A percentile compares a stretch with the other conserved stretches of the same genome.
Evolutionary conservation across 1,140 invertebrate genomes (phyloP).

Genomic region (Maniola jurtina): DNA sequence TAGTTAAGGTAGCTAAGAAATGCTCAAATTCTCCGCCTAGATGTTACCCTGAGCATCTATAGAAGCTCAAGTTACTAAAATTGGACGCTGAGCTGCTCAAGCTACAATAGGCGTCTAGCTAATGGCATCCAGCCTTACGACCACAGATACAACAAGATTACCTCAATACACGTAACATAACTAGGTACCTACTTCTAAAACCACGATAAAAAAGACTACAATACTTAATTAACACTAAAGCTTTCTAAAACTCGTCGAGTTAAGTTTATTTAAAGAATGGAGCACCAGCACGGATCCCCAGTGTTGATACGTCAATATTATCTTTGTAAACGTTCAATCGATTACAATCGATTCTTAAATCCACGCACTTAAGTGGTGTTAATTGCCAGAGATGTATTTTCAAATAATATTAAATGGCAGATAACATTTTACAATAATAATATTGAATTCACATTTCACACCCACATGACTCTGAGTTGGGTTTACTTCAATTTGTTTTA

Average conservation of each 20-base stretch:
- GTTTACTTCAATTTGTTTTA: neutral
- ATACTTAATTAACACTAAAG: neutral
- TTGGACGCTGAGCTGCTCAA: too few species aligned
- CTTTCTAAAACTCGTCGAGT: constrained; percentile 5
- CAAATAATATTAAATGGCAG: constrained; percentile 4
- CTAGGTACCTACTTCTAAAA: neutral
- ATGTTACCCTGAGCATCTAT: too few species aligned
- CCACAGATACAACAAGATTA: neutral
- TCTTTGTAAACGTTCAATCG: constrained; percentile 1
- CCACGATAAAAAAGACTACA: neutral
- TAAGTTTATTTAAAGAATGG: neutral
- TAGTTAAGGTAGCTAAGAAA: too few species aligned
- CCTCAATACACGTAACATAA: neutral
- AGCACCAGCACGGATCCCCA: neutral
- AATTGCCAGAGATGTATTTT: constrained; percentile 7
- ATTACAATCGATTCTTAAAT: constrained; percentile 3
- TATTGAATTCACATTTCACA: constrained; percentile 1
- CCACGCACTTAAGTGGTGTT: neutral
- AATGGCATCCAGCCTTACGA: neutral
- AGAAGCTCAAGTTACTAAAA: too few species aligned
- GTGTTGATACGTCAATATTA: constrained; percentile 2
- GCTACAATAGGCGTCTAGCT: too few species aligned
- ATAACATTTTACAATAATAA: constrained; percentile 5
- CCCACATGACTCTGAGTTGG: neutral
- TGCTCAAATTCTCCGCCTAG: too few species aligned